Evolutionary conservation across 1,140 invertebrate genomes (phyloP).

Genomic region (Panagrolaimus sp.): DNA sequence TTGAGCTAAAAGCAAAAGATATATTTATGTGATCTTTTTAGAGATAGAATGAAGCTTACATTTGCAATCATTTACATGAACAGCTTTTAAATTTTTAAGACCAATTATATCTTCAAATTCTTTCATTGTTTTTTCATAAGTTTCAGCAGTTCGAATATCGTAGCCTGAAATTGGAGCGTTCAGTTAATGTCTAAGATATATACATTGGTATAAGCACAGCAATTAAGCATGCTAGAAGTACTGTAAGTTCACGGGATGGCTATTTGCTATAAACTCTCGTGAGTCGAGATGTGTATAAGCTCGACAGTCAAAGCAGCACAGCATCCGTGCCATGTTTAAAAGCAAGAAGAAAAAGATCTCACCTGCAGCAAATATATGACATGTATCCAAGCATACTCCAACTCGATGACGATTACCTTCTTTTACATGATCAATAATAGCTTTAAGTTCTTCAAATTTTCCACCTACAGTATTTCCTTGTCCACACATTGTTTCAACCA

Average conservation of each 20-base stretch:
- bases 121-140: slow-evolving; percentile 59
- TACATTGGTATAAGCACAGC: too few relatives aligned
- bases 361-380: slow-evolving; percentile 65
- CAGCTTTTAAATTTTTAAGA: slow-evolving; percentile 61
- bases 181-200: too few relatives aligned
- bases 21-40: slow-evolving; percentile 13
- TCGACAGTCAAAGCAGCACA: too few relatives aligned
- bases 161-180: slow-evolving; percentile 62
- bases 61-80: slow-evolving; percentile 65
- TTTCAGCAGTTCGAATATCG: slow-evolving; percentile 59
- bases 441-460: slow-evolving; percentile 61
- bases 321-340: too few relatives aligned
- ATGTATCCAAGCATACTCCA: slow-evolving; percentile 64
- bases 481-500: slow-evolving; percentile 61
- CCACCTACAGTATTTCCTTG: slow-evolving; percentile 63
- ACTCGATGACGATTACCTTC: slow-evolving; percentile 60
- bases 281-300: too few relatives aligned
- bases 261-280: too few relatives aligned
- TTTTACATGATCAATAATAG: slow-evolving; percentile 61
- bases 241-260: too few relatives aligned
- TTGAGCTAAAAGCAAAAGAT: slow-evolving; percentile 52
- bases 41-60: slow-evolving; percentile 49
- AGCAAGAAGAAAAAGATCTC: neutral
- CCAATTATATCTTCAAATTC: slow-evolving; percentile 62
- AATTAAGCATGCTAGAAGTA: too few relatives aligned